Evolutionary conservation across 2,888 invertebrate species (phyloP).

Genomic region (Cybosia mesomella): DNA sequence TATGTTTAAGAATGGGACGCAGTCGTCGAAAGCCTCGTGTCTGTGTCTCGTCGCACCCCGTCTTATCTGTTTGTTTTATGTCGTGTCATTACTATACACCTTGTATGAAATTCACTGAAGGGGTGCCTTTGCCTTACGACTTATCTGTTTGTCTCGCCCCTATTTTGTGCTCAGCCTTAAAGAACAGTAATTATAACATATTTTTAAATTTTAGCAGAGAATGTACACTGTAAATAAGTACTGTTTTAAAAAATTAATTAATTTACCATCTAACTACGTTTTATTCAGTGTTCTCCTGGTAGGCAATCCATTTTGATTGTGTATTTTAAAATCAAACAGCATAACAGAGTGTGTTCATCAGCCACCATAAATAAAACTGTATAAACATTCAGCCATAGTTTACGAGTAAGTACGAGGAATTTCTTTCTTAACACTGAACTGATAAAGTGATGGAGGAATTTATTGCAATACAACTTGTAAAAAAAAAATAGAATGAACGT

Average conservation of each 20-base stretch:
- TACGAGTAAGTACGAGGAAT: slow-evolving; percentile 1
- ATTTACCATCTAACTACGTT: neutral
- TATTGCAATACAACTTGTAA: neutral
- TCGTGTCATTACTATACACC: no score
- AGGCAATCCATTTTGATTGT: slow-evolving; percentile 11
- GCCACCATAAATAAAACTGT: slow-evolving; percentile 12
- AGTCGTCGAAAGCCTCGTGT: no score
- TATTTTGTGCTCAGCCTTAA: no score
- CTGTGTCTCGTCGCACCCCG: no score
- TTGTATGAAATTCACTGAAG: no score
- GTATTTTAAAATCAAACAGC: slow-evolving; percentile 13
- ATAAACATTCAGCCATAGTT: neutral
- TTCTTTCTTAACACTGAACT: neutral
- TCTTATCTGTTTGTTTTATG: no score
- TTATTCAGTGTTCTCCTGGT: neutral
- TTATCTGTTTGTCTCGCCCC: no score
- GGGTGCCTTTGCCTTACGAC: no score
- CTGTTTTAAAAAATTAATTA: neutral
- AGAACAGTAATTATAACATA: no score
- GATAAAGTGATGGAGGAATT: neutral
- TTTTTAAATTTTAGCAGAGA: no score
- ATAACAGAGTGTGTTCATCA: slow-evolving; percentile 11
- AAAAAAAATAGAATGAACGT: neutral
- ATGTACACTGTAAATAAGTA: neutral
- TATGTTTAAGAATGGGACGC: no score